Conservation (phyloP, 2,797 vertebrate species). For the Arnoldichthys spilopterus region DNA sequence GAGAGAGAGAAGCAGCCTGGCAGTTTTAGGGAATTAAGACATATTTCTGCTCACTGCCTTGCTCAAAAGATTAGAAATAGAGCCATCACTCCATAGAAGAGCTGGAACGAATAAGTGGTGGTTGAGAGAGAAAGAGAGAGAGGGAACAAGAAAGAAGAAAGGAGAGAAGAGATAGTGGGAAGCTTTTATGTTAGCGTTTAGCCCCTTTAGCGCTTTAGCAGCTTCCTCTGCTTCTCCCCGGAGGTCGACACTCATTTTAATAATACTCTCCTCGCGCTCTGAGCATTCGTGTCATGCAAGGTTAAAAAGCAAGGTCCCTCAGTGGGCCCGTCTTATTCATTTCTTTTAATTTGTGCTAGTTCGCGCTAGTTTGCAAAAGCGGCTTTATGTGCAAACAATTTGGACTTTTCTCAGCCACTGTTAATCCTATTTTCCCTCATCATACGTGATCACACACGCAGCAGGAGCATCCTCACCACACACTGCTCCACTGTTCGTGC, state of each 20-base stretch:
- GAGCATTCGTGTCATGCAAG: slow-evolving; percentile 41
- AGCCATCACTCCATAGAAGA: slow-evolving; percentile 50
- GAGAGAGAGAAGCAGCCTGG: background rate
- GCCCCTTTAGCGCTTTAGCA: slow-evolving; percentile 49
- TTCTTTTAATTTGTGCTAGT: slow-evolving; percentile 37
- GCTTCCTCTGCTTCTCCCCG: slow-evolving; percentile 36
- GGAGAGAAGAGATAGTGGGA: slow-evolving; percentile 31
- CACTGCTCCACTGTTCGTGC: background rate
- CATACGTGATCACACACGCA: background rate
- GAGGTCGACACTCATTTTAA: slow-evolving; percentile 54
- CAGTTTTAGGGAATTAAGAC: slow-evolving; percentile 47
- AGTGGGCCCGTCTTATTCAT: slow-evolving; percentile 36
- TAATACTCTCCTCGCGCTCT: slow-evolving; percentile 53
- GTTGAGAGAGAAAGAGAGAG: slow-evolving; percentile 14
- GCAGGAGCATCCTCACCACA: background rate
- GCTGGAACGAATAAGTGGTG: slow-evolving; percentile 21
- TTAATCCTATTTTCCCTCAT: slow-evolving; percentile 32
- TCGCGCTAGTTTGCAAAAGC: slow-evolving; percentile 34
- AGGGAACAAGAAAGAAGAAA: slow-evolving; percentile 27
- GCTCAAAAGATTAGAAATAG: slow-evolving; percentile 57
- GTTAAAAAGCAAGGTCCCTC: slow-evolving; percentile 40
- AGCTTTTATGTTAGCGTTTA: slow-evolving; percentile 57
- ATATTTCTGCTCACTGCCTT: slow-evolving; percentile 39
- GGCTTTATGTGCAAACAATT: slow-evolving; percentile 38
- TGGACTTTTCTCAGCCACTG: slow-evolving; percentile 25